These are phyloP conservation scores for Bradypodion pumilum DNA, from an alignment of 2,797 vertebrate species.

Conservation along the genomic window DNA sequence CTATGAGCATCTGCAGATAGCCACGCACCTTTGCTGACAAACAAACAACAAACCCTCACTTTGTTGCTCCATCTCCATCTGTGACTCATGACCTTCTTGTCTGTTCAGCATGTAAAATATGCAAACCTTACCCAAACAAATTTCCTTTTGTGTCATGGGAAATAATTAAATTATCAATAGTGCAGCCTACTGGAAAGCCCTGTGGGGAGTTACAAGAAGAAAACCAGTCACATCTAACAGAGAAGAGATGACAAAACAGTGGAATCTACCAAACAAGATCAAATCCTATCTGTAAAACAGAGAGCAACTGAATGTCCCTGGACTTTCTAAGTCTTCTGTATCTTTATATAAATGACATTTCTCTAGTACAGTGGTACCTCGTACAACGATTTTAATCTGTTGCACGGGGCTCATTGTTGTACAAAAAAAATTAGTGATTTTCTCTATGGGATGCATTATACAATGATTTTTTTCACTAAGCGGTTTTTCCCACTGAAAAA, in stretches of 20 bases:
- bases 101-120: slow-evolving; percentile 53
- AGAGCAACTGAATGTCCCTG: not conserved
- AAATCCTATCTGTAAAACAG: not conserved
- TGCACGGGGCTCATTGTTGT: no score
- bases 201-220: not conserved
- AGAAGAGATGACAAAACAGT: not conserved
- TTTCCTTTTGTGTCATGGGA: slow-evolving; percentile 71
- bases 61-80: not conserved
- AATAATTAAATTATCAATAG: slow-evolving; percentile 25
- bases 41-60: not conserved
- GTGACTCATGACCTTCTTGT: not conserved
- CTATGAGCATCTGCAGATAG: not conserved
- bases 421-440: no score
- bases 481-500: no score
- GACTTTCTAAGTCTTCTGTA: not conserved
- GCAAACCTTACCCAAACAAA: slow-evolving; percentile 14
- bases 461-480: no score
- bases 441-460: no score
- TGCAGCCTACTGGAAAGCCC: slow-evolving; percentile 54
- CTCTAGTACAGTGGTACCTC: not conserved
- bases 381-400: no score
- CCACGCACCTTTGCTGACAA: not conserved
- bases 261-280: not conserved
- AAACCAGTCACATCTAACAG: not conserved
- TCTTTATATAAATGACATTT: not conserved